phyloP scores from a whole-genome alignment of 2,888 invertebrate genomes.

The Dyspetes luteomarginatus region DNA sequence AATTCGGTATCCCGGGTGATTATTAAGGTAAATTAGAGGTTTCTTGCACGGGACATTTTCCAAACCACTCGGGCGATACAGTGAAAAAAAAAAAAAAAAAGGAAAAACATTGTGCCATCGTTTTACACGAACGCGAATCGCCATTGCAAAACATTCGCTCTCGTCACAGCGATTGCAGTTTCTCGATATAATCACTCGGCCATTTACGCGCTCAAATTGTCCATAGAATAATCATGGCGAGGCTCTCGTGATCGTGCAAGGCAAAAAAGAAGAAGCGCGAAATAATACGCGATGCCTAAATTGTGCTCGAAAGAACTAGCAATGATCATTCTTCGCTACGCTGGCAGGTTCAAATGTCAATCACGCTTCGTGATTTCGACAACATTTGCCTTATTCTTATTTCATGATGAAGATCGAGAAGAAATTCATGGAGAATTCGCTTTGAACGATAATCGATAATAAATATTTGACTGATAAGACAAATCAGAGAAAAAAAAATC shows the following conservation, averaged over 20 bases:
- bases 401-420: neutral
- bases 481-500: too few relatives aligned
- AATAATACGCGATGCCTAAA: conserved; percentile 36
- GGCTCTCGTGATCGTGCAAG: conserved; percentile 35
- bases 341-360: conserved; percentile 60
- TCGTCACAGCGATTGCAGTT: conserved; percentile 6
- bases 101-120: conserved; percentile 41
- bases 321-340: conserved; percentile 20
- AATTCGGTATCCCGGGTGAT: conserved; percentile 42
- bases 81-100: conserved; percentile 16
- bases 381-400: conserved; percentile 15
- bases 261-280: conserved; percentile 47
- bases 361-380: conserved; percentile 36
- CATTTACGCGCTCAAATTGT: conserved; percentile 34
- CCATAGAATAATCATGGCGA: conserved; percentile 31
- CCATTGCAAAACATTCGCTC: conserved; percentile 22
- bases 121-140: conserved; percentile 14
- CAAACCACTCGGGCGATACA: conserved; percentile 17
- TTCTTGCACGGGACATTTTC: conserved; percentile 38
- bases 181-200: conserved; percentile 49
- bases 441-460: neutral
- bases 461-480: neutral
- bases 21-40: conserved; percentile 48
- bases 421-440: conserved; percentile 21
- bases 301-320: neutral